phyloP scores from a whole-genome alignment of 2,113 vertebrate genomes.

The Abramis brama region DNA sequence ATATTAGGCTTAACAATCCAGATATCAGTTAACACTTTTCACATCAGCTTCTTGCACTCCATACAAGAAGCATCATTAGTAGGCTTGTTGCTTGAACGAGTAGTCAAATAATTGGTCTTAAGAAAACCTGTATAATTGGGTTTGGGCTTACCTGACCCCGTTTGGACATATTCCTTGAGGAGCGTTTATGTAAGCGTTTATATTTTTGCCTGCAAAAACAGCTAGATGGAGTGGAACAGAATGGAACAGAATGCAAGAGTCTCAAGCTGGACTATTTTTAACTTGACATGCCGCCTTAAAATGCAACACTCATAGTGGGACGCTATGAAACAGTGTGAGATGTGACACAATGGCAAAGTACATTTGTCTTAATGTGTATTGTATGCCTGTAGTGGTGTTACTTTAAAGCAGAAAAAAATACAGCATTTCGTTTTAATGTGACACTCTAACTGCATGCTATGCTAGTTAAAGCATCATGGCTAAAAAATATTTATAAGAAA shows the following conservation, averaged over 20 bases:
- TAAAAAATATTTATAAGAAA: not conserved
- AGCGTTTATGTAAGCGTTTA: not conserved
- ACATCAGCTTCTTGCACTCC: not conserved
- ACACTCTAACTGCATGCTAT: not conserved
- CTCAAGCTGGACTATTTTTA: slow-evolving; percentile 20
- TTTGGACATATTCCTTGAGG: not conserved
- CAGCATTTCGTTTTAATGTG: not conserved
- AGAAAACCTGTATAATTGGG: not conserved
- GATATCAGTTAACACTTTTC: not conserved
- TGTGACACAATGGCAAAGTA: not conserved
- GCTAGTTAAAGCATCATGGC: not conserved
- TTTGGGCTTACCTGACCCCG: not conserved
- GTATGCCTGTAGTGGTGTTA: not conserved
- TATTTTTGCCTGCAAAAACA: not conserved
- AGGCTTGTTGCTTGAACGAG: not conserved
- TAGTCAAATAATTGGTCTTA: not conserved
- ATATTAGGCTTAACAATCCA: not conserved
- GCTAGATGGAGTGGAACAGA: not conserved
- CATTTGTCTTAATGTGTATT: not conserved
- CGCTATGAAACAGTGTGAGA: slow-evolving; percentile 5
- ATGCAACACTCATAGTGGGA: slow-evolving; percentile 1
- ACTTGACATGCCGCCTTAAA: slow-evolving; percentile 8
- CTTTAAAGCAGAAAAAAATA: not conserved
- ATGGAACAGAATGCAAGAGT: slow-evolving; percentile 7
- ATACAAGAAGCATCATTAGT: not conserved